A percentile compares a stretch with the other conserved stretches of the same genome.
Evolutionary conservation across 2,113 vertebrate species (phyloP).

Genomic region (Albula glossodonta): DNA sequence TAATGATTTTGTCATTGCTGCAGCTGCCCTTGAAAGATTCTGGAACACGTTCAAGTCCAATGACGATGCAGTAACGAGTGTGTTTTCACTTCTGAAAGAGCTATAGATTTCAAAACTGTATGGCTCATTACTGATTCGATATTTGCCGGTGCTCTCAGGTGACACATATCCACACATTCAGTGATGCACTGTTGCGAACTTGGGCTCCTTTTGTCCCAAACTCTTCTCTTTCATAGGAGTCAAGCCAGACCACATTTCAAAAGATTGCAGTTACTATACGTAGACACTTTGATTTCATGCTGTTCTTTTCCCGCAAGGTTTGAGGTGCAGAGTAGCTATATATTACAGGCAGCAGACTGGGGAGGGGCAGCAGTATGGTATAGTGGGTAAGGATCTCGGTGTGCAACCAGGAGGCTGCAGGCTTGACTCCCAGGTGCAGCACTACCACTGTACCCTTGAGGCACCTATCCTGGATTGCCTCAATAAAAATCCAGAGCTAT

Average conservation of each 20-base stretch:
- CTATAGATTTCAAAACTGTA: background rate
- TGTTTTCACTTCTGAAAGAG: background rate
- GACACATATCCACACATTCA: background rate
- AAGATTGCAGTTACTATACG: too few species aligned
- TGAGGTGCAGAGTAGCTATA: too few species aligned
- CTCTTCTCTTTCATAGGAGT: background rate
- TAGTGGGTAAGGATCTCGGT: background rate
- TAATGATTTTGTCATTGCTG: background rate
- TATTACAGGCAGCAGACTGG: background rate
- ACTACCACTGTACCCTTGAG: background rate
- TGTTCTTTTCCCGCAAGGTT: too few species aligned
- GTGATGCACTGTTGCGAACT: background rate
- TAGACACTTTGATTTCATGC: too few species aligned
- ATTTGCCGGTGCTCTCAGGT: background rate
- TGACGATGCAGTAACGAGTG: background rate
- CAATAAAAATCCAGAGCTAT: background rate
- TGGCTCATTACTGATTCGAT: background rate
- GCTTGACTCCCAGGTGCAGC: background rate
- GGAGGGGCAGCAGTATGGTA: background rate
- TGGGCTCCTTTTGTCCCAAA: background rate
- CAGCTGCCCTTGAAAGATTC: background rate
- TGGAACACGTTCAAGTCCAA: conserved; percentile 1
- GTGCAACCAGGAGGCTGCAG: background rate
- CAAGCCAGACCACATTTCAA: background rate
- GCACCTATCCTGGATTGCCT: background rate